A percentile compares a stretch with the other conserved stretches of the same genome.
Conservation (phyloP, 2,797 vertebrate genomes). For the Oreortyx pictus region DNA sequence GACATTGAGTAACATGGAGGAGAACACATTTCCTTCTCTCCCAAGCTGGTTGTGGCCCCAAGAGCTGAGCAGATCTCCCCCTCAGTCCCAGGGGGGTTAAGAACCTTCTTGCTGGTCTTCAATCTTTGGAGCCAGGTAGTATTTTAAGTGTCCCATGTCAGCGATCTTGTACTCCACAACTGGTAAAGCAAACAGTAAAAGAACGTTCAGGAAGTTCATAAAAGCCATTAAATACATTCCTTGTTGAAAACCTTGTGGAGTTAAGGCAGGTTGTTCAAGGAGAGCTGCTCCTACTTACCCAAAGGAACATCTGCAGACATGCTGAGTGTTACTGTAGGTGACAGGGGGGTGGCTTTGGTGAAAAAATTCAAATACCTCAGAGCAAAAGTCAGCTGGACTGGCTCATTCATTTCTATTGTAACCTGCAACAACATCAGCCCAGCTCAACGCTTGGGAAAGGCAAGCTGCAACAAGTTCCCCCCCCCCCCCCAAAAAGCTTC, state of each 20-base stretch:
- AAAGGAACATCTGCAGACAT: slow-evolving; percentile 99
- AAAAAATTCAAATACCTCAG: slow-evolving; percentile 98
- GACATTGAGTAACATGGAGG: neutral
- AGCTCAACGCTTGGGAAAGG: neutral
- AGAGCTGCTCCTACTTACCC: slow-evolving; percentile 78
- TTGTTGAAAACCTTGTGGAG: rapidly evolving
- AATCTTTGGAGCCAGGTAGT: slow-evolving; percentile 95
- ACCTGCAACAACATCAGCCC: slow-evolving; percentile 79
- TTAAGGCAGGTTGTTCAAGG: rapidly evolving
- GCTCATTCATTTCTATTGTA: slow-evolving; percentile 97
- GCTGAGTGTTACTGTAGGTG: slow-evolving; percentile 94
- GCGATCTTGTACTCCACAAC: slow-evolving; percentile 97
- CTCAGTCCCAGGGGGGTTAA: slow-evolving; percentile 56
- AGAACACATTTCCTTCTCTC: neutral
- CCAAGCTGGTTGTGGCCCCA: neutral
- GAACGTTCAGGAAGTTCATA: rapidly evolving
- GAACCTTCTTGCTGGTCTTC: slow-evolving; percentile 89
- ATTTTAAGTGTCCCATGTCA: slow-evolving; percentile 96
- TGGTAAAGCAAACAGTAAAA: slow-evolving; percentile 35
- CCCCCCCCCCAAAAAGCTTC: neutral
- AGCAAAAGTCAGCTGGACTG: slow-evolving; percentile 95
- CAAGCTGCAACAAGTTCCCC: neutral
- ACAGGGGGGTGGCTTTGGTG: slow-evolving; percentile 96
- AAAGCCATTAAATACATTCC: rapidly evolving
- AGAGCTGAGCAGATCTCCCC: neutral